Conservation (phyloP, 2,113 vertebrate genomes). For the Clarias macrocephalus region DNA sequence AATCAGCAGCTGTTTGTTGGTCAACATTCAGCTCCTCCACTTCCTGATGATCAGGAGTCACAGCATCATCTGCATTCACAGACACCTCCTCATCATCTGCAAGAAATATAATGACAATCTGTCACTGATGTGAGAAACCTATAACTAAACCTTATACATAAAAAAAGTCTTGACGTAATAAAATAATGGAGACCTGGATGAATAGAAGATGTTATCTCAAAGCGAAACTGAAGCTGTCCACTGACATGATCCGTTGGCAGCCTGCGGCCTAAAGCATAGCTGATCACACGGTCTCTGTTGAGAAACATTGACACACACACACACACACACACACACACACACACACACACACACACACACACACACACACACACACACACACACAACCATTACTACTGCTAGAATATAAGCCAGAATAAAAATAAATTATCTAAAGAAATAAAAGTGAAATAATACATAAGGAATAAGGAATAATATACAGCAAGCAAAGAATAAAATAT, state of each 20-base stretch:
- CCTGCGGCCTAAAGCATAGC: slow-evolving; percentile 90
- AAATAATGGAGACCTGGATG: slow-evolving; percentile 80
- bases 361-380: slow-evolving; percentile 35
- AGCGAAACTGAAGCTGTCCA: slow-evolving; percentile 95
- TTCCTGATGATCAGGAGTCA: slow-evolving; percentile 63
- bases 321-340: slow-evolving; percentile 36
- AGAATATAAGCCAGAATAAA: neutral
- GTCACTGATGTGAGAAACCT: neutral
- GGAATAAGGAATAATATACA: neutral
- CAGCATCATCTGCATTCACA: slow-evolving; percentile 75
- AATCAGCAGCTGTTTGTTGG: slow-evolving; percentile 56
- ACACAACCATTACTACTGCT: neutral
- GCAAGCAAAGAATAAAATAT: too few relatives aligned
- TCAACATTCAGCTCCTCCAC: slow-evolving; percentile 52
- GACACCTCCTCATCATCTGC: slow-evolving; percentile 94
- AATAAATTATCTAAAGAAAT: neutral
- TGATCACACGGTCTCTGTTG: slow-evolving; percentile 91
- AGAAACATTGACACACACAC: slow-evolving; percentile 56
- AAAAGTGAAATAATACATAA: too few relatives aligned
- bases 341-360: neutral
- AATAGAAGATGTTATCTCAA: slow-evolving; percentile 94
- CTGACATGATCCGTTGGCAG: slow-evolving; percentile 97
- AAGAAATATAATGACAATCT: slow-evolving; percentile 30
- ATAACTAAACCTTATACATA: neutral
- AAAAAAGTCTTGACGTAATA: neutral